Base-by-base conservation (phyloP, 1,140 invertebrate genomes). In the Monochamus saltuarius region DNA sequence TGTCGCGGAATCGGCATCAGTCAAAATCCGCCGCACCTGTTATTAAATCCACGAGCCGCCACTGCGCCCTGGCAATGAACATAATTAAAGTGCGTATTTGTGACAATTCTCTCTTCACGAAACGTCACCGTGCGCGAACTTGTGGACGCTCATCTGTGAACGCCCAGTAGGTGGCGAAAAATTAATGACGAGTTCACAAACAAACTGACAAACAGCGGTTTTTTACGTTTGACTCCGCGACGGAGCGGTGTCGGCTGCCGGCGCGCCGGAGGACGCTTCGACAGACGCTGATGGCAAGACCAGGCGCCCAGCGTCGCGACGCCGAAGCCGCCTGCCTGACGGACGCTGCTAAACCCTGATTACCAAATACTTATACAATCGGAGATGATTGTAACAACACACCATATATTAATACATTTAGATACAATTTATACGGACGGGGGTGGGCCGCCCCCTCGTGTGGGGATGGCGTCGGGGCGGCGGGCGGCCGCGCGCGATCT, bases 151-250 rank as follows among this genome's bases (percentile, higher is more conserved):
- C 13, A 36, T 37, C 49, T 51, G 4, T 13, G n/a, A 36, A 36
- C 34, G 10, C 35, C 49, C 35, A 14, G 29, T 53, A 53, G 22
- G 19, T 36, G 40, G 51, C 40, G 51, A 53, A 53, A 53, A 53
- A 53, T 53, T 53, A 53, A 53, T 53, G 51, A 53, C 51, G 40
- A 53, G 29, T 40, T 11, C 14, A 22, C 51, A 53, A 53, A 53
- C 51, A 53, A 53, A 36, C 38, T 53, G 51, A 53, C 51, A 53
- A 17, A 53, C 51, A 19, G 51, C n/a, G 51, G 36, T 53, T 53
- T 51, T 51, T 53, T 53, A 13, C 14, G 19, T 53, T 53, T 19
- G 16, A 40, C 51, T 53, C 51, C 51, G 51, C 19, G 13, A 35
- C 16, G 13, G 22, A 34, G 13, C 13, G 10, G 36, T 16, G 13